Evolutionary conservation across 2,113 vertebrate genomes (phyloP).

Genomic region (Alligator mississippiensis): DNA sequence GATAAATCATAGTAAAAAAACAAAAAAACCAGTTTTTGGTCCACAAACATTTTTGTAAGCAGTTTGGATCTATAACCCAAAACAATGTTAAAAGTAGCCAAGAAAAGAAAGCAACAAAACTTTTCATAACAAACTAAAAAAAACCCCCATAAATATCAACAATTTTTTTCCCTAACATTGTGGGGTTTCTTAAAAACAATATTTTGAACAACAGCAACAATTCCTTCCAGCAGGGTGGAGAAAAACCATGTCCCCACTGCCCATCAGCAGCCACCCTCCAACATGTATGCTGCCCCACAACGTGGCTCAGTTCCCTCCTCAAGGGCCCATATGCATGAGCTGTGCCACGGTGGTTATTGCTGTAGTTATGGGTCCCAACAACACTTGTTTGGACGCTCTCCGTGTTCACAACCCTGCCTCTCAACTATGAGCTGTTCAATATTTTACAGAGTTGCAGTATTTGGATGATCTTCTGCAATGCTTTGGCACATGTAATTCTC

Average conservation of each 20-base stretch:
- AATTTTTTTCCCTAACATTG: neutral
- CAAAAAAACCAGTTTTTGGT: neutral
- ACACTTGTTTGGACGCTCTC: accelerated
- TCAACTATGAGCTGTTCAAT: accelerated
- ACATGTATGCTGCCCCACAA: neutral
- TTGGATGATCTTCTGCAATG: neutral
- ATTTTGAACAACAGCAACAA: neutral
- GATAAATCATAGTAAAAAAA: neutral
- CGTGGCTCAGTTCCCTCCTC: neutral
- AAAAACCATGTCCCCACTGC: too few species aligned
- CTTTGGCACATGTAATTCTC: neutral
- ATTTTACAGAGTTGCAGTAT: neutral
- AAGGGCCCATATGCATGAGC: neutral
- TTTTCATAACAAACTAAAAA: neutral
- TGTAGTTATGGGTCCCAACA: neutral
- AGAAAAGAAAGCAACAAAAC: neutral
- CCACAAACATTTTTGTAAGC: neutral
- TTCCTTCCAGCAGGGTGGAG: too few species aligned
- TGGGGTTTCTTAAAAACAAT: neutral
- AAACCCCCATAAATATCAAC: neutral
- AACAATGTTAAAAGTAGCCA: neutral
- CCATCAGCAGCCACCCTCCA: neutral
- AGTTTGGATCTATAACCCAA: neutral
- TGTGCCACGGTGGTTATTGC: neutral
- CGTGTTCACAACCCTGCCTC: accelerated